A percentile compares a stretch with the other conserved stretches of the same genome.
These are phyloP conservation scores for Drosophila tanythrix DNA, from an alignment of 2,888 invertebrate species.

Conservation along the genomic window DNA sequence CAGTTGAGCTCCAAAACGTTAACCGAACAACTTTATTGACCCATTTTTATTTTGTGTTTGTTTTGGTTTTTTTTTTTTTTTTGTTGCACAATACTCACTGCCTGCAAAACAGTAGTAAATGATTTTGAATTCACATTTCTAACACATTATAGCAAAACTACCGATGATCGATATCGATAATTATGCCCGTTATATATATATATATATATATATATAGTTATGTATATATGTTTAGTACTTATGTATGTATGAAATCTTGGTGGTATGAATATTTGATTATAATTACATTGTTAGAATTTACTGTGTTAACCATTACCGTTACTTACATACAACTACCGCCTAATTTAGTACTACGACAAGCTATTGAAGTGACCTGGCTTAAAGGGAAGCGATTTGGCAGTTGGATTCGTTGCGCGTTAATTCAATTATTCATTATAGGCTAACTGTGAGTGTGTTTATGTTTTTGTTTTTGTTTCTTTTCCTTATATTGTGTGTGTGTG, in stretches of 20 bases:
- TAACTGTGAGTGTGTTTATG: conserved; percentile 39
- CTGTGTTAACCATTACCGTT: conserved; percentile 44
- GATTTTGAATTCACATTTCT: conserved; percentile 13
- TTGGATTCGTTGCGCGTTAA: conserved; percentile 77
- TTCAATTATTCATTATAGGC: conserved; percentile 47
- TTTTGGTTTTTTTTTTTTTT: background rate
- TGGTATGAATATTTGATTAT: conserved; percentile 68
- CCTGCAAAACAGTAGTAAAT: conserved; percentile 16
- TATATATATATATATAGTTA: background rate
- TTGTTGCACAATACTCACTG: conserved; percentile 20
- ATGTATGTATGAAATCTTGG: conserved; percentile 62
- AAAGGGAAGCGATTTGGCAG: conserved; percentile 76
- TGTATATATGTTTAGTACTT: conserved; percentile 21
- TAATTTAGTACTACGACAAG: conserved; percentile 65
- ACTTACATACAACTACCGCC: conserved; percentile 72
- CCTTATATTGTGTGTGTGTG: conserved; percentile 14
- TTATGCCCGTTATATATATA: conserved; percentile 13
- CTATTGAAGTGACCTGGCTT: conserved; percentile 62
- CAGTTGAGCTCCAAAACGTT: conserved; percentile 25
- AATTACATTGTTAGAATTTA: conserved; percentile 46
- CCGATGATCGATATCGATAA: conserved; percentile 30
- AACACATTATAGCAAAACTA: conserved; percentile 34
- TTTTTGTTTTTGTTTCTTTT: conserved; percentile 12
- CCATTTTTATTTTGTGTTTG: background rate
- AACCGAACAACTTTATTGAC: conserved; percentile 5